Conservation (phyloP, 2,113 vertebrate genomes). For the Oxyruncus cristatus region DNA sequence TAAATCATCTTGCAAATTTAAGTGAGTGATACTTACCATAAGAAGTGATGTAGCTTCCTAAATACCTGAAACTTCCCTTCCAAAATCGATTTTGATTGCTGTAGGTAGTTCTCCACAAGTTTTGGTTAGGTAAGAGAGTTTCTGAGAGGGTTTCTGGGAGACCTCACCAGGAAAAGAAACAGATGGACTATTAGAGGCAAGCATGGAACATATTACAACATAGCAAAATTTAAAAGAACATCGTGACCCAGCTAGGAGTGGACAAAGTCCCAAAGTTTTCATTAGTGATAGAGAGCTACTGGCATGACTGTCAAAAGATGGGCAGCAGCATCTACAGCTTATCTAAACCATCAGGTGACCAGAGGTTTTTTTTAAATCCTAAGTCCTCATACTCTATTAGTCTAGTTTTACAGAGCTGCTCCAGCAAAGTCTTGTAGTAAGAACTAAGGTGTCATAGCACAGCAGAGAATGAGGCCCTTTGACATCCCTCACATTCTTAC, state of each 20-base stretch:
- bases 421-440: background rate
- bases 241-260: background rate
- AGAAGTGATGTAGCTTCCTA: background rate
- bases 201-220: background rate
- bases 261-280: background rate
- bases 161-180: background rate
- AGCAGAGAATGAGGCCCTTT: background rate
- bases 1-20: accelerated
- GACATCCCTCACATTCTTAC: background rate
- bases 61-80: background rate
- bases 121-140: background rate
- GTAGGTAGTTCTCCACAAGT: background rate
- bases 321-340: background rate
- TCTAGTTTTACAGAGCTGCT: background rate
- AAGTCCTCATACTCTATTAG: background rate
- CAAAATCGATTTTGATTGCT: background rate
- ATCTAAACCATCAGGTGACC: background rate
- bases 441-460: background rate
- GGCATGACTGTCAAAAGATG: background rate
- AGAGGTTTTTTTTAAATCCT: background rate
- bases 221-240: background rate
- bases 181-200: background rate
- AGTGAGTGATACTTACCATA: background rate
- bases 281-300: background rate
- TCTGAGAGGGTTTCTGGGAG: background rate